Evolutionary conservation across 23 tunicate species (phyloP).

Genomic region (Halocynthia roretzi): DNA sequence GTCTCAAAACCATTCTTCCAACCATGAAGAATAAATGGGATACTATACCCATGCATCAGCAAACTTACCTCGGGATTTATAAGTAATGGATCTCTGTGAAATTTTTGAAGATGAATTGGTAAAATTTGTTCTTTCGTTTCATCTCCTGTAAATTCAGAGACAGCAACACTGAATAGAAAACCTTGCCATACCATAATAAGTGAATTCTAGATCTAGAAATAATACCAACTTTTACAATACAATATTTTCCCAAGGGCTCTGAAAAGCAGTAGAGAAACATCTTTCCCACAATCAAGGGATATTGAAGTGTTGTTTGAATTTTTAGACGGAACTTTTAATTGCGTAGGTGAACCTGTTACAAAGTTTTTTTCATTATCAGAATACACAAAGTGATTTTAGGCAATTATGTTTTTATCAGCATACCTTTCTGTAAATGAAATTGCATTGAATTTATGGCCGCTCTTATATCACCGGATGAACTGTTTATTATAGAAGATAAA

Average conservation of each 20-base stretch:
- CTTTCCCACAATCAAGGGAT: constrained; percentile 45
- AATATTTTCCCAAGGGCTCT: constrained; percentile 87
- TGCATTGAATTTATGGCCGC: constrained; percentile 75
- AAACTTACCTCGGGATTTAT: constrained; percentile 61
- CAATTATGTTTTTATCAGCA: neutral
- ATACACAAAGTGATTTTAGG: neutral
- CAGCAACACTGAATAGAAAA: neutral
- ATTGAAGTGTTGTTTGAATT: neutral
- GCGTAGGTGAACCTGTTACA: too few relatives aligned
- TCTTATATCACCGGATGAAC: constrained; percentile 63
- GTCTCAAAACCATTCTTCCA: too few relatives aligned
- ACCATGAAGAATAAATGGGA: too few relatives aligned
- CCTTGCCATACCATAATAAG: neutral
- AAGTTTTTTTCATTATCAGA: neutral
- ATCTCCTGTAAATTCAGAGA: neutral
- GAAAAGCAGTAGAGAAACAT: constrained; percentile 59
- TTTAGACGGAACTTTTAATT: too few relatives aligned
- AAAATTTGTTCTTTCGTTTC: neutral
- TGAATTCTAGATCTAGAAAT: neutral
- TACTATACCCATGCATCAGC: too few relatives aligned
- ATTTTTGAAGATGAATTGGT: neutral
- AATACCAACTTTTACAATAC: constrained; percentile 70
- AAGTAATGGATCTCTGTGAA: constrained; percentile 60
- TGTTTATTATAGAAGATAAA: constrained; percentile 27
- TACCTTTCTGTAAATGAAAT: constrained; percentile 40